phyloP scores from a whole-genome alignment of 2,888 invertebrate genomes.

The Acleris literana region DNA sequence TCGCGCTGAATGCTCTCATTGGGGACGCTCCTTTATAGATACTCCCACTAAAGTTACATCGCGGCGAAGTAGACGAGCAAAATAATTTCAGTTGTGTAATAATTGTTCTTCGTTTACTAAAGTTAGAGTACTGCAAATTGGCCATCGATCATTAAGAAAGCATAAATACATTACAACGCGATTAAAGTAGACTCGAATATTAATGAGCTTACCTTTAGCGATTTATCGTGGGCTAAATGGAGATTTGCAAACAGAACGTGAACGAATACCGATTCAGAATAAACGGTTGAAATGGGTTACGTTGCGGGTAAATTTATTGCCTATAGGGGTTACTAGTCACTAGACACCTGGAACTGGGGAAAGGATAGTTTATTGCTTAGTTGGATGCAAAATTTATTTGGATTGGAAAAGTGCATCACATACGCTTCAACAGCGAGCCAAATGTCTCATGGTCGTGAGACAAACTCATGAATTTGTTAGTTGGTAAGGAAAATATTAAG shows the following conservation, averaged over 20 bases:
- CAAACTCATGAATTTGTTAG: not conserved
- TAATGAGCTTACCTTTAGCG: conserved; percentile 54
- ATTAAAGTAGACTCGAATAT: conserved; percentile 44
- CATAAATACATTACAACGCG: conserved; percentile 26
- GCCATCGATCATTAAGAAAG: conserved; percentile 7
- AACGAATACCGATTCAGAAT: conserved; percentile 41
- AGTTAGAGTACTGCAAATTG: not conserved
- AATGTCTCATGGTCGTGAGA: not conserved
- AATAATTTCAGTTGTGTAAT: not conserved
- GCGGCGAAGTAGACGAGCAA: not conserved
- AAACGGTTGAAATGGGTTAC: conserved; percentile 49
- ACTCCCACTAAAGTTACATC: not conserved
- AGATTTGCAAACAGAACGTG: conserved; percentile 49
- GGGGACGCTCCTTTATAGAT: too few species aligned
- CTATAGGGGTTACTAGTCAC: conserved; percentile 5
- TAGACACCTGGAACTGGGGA: conserved; percentile 21
- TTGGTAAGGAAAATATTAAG: not conserved
- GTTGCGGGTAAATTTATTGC: conserved; percentile 35
- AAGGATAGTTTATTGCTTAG: conserved; percentile 22
- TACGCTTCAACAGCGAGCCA: not conserved
- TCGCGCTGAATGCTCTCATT: too few species aligned
- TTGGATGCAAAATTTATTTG: conserved; percentile 6
- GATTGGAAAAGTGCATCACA: not conserved
- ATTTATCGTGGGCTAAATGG: conserved; percentile 54
- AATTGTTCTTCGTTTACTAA: not conserved